Evolutionary conservation across 2,113 vertebrate species (phyloP).

Genomic region (Scomber colias): DNA sequence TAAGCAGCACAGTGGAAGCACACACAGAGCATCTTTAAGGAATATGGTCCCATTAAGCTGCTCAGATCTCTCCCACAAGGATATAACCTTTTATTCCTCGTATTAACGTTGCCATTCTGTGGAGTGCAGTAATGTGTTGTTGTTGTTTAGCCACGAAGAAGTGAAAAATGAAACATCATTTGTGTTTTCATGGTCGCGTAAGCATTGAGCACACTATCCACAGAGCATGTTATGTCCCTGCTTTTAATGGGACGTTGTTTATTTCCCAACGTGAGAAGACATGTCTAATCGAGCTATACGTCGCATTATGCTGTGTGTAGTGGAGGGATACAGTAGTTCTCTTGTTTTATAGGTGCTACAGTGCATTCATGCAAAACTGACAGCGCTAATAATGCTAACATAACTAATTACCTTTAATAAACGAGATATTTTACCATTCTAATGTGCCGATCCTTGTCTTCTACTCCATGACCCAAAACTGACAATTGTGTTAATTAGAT

Average conservation of each 20-base stretch:
- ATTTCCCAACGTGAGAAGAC: conserved; percentile 48
- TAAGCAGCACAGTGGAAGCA: conserved; percentile 48
- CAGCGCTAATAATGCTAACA: conserved; percentile 55
- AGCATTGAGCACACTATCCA: conserved; percentile 56
- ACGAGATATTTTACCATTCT: conserved; percentile 63
- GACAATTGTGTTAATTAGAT: conserved; percentile 82
- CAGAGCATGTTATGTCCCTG: conserved; percentile 48
- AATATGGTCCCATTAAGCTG: conserved; percentile 54
- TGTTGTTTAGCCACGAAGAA: conserved; percentile 68
- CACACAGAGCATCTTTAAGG: conserved; percentile 46
- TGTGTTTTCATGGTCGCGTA: conserved; percentile 74
- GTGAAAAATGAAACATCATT: conserved; percentile 72
- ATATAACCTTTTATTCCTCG: conserved; percentile 48
- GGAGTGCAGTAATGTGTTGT: conserved; percentile 52
- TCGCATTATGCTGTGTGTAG: conserved; percentile 4
- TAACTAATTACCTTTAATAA: conserved; percentile 72
- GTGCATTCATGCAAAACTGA: conserved; percentile 42
- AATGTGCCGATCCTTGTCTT: conserved; percentile 43
- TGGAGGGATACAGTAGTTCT: conserved; percentile 14
- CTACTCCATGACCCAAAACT: conserved; percentile 76
- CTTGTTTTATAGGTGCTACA: conserved; percentile 35
- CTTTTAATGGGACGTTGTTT: conserved; percentile 75
- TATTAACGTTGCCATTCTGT: conserved; percentile 55
- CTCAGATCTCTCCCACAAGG: conserved; percentile 44
- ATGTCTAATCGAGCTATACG: conserved; percentile 55